phyloP scores from a whole-genome alignment of 2,113 vertebrate genomes.

The Ploceus nigricollis region DNA sequence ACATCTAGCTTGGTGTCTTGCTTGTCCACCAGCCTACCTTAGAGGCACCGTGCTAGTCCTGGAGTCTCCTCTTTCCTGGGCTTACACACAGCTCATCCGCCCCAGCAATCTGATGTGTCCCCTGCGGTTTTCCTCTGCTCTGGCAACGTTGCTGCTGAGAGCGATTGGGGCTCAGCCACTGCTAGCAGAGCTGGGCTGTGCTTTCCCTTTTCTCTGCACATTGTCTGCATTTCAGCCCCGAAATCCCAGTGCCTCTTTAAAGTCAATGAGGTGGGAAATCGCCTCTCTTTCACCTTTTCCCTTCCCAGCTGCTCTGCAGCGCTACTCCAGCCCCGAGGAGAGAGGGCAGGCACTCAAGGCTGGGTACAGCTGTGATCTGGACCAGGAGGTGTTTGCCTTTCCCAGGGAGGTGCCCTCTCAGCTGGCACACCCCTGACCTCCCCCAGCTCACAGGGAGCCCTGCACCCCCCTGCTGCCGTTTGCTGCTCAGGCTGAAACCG shows the following conservation, averaged over 20 bases:
- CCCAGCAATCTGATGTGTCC: neutral
- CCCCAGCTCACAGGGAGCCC: neutral
- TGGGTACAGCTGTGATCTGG: neutral
- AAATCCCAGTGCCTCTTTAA: neutral
- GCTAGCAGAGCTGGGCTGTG: neutral
- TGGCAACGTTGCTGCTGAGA: neutral
- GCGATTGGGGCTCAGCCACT: accelerated
- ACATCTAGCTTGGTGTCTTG: accelerated
- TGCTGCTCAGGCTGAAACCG: accelerated
- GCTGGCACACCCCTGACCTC: accelerated
- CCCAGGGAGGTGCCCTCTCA: too few relatives aligned
- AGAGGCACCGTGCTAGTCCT: neutral
- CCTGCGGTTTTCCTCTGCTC: neutral
- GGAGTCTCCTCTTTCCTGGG: neutral
- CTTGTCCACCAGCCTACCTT: neutral
- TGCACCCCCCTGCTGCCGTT: accelerated
- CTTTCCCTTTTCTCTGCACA: neutral
- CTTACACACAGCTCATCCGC: neutral
- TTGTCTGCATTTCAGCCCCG: neutral
- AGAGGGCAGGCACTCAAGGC: neutral
- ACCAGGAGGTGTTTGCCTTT: neutral
- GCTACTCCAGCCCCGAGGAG: neutral
- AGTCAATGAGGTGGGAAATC: neutral
- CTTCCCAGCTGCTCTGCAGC: accelerated
- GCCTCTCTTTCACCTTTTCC: neutral